Evolutionary conservation across 1,140 invertebrate species (phyloP).

Genomic region (Megalopta genalis): DNA sequence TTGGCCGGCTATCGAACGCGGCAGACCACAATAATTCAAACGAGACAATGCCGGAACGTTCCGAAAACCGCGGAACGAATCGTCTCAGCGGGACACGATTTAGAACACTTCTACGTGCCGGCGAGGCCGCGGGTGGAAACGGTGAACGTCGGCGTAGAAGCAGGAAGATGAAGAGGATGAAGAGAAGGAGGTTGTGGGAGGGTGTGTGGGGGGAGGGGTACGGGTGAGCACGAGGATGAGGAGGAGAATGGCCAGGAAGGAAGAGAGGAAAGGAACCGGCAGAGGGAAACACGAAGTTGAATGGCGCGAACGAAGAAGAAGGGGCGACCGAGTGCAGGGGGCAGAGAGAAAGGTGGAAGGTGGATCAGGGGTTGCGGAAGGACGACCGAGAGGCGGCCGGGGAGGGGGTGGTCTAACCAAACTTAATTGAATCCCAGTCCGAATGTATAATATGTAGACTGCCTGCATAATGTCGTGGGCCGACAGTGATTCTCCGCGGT

Average conservation of each 20-base stretch:
- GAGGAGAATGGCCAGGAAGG: neutral
- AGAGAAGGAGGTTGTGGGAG: no score
- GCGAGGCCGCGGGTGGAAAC: slow-evolving; percentile 2
- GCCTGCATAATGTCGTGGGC: slow-evolving; percentile 79
- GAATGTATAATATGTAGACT: slow-evolving; percentile 81
- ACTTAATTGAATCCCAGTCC: slow-evolving; percentile 81
- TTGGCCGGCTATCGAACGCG: slow-evolving; percentile 20
- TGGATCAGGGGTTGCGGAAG: neutral
- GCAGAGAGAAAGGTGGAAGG: neutral
- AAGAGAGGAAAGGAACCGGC: slow-evolving; percentile 37
- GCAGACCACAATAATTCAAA: slow-evolving; percentile 43
- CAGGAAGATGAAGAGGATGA: no score
- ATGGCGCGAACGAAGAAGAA: slow-evolving; percentile 20
- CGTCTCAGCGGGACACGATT: slow-evolving; percentile 52
- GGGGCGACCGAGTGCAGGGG: slow-evolving; percentile 40
- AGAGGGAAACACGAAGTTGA: slow-evolving; percentile 52
- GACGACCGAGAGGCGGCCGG: slow-evolving; percentile 9
- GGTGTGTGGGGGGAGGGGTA: no score
- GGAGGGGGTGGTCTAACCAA: slow-evolving; percentile 75
- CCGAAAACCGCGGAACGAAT: slow-evolving; percentile 44
- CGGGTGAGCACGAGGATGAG: no score
- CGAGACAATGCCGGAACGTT: slow-evolving; percentile 28
- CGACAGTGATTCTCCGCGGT: slow-evolving; percentile 69
- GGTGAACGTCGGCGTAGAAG: no score
- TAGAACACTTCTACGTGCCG: slow-evolving; percentile 57